A percentile compares a stretch with the other conserved stretches of the same genome.
Evolutionary conservation across 2,797 vertebrate species (phyloP).

Genomic region (Onychomys torridus): DNA sequence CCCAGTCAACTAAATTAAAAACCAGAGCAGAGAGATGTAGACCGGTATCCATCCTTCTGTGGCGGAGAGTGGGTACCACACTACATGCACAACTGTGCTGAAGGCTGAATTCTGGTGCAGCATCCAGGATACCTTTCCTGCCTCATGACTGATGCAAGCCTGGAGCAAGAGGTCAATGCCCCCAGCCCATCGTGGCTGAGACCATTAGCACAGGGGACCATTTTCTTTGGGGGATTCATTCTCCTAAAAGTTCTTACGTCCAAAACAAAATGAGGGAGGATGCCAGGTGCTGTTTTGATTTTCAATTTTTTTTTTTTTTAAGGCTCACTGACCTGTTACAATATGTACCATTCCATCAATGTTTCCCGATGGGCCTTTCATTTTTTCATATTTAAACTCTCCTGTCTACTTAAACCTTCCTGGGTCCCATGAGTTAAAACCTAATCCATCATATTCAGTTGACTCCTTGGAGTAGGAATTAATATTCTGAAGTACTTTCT

Average conservation of each 20-base stretch:
- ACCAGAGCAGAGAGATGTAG: neutral
- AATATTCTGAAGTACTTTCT: slow-evolving; percentile 50
- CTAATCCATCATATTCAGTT: neutral
- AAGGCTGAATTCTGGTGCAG: neutral
- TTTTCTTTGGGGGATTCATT: neutral
- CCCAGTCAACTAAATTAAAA: slow-evolving; percentile 52
- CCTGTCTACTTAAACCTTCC: neutral
- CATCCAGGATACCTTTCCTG: neutral
- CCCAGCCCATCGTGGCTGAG: neutral
- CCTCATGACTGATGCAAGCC: neutral
- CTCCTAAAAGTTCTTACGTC: slow-evolving; percentile 2
- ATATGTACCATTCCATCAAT: neutral
- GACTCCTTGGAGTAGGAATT: neutral
- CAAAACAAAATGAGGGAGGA: slow-evolving; percentile 49
- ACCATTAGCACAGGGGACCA: neutral
- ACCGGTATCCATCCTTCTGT: neutral
- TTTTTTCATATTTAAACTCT: slow-evolving; percentile 20
- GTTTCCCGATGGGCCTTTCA: neutral
- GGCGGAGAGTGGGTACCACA: neutral
- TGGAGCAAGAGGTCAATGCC: neutral
- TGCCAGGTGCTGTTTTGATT: neutral
- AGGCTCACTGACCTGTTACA: slow-evolving; percentile 9
- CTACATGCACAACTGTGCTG: neutral
- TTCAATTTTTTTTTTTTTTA: neutral
- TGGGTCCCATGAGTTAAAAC: slow-evolving; percentile 36